These are phyloP conservation scores for Heterotis niloticus DNA, from an alignment of 2,113 vertebrate genomes.

Conservation along the genomic window DNA sequence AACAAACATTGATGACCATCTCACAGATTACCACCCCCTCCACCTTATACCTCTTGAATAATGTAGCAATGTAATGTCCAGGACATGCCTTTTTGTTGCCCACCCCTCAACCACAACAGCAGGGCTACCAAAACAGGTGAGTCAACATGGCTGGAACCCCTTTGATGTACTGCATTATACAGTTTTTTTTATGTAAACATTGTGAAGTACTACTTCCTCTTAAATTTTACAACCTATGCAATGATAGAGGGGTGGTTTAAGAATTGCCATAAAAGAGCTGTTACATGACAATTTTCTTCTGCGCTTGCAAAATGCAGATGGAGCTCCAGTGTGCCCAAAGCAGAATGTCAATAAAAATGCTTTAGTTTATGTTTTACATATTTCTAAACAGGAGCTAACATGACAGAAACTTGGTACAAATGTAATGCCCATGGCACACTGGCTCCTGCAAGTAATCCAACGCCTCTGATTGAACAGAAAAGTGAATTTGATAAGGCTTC, in stretches of 20 bases:
- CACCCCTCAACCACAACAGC: no score
- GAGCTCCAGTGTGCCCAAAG: no score
- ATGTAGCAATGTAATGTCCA: no score
- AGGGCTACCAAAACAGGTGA: no score
- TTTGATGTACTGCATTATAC: background rate
- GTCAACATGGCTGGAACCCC: no score
- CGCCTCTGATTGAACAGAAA: no score
- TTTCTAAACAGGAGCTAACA: constrained; percentile 10
- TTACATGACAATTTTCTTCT: background rate
- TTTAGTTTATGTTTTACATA: background rate
- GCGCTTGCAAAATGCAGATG: background rate
- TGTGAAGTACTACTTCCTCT: constrained; percentile 8
- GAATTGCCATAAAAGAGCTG: background rate
- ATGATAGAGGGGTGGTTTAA: background rate
- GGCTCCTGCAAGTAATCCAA: background rate
- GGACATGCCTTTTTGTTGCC: no score
- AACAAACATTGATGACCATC: background rate
- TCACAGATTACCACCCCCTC: background rate
- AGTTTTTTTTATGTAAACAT: background rate
- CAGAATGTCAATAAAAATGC: no score
- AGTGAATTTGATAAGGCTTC: no score
- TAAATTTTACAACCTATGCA: constrained; percentile 8
- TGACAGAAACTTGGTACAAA: background rate
- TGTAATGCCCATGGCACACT: background rate
- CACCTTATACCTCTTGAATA: no score